Evolutionary conservation across 2,797 vertebrate genomes (phyloP).

Genomic region (Hylomyscus alleni): DNA sequence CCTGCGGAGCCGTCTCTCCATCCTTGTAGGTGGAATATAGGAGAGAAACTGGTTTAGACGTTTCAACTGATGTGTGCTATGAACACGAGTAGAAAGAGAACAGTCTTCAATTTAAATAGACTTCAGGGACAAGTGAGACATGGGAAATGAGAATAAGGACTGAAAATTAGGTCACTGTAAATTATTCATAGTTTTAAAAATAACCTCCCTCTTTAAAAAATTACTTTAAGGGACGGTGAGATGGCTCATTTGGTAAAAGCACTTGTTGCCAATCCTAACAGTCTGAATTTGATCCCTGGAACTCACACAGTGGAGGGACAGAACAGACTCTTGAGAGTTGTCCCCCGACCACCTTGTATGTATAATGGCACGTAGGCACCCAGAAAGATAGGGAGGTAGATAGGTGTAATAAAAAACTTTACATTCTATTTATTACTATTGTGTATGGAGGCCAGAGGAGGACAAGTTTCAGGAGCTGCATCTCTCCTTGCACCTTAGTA

Average conservation of each 20-base stretch:
- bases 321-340: background rate
- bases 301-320: background rate
- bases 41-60: background rate
- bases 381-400: too few species aligned
- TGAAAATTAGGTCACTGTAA: background rate
- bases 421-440: too few species aligned
- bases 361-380: too few species aligned
- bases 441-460: background rate
- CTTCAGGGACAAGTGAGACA: conserved; percentile 20
- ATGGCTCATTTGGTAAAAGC: background rate
- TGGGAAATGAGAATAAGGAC: conserved; percentile 29
- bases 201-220: background rate
- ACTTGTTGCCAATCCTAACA: background rate
- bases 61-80: background rate
- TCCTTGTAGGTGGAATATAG: background rate
- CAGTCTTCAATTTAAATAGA: background rate
- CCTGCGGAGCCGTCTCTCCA: background rate
- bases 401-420: background rate
- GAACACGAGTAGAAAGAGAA: background rate
- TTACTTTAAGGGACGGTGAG: background rate
- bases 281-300: background rate
- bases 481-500: background rate
- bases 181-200: conserved; percentile 5
- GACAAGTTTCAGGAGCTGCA: background rate
- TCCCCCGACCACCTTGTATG: background rate